A percentile compares a stretch with the other conserved stretches of the same genome.
Evolutionary conservation across 2,888 invertebrate genomes (phyloP).

Genomic region (Diaprepes abbreviatus): DNA sequence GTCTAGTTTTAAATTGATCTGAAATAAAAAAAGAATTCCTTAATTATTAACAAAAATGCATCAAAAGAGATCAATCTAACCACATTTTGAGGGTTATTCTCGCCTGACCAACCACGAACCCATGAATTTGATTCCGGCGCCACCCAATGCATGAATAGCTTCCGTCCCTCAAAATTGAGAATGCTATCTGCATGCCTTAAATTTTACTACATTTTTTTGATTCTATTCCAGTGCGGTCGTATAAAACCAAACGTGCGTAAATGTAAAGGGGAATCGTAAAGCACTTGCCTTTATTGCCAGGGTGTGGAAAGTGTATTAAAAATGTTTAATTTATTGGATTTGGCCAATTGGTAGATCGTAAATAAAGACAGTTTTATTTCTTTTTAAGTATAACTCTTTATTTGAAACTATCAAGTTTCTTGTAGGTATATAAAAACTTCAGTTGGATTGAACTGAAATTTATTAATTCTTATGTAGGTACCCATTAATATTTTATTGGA

Average conservation of each 20-base stretch:
- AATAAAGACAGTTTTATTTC: neutral
- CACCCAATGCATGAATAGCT: conserved; percentile 27
- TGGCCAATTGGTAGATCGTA: neutral
- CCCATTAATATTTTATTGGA: too few species aligned
- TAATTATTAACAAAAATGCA: too few species aligned
- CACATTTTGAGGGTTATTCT: conserved; percentile 18
- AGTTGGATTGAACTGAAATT: too few species aligned
- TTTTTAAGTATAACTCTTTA: too few species aligned
- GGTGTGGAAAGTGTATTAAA: conserved; percentile 29
- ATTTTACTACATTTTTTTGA: conserved; percentile 36
- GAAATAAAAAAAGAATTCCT: too few species aligned
- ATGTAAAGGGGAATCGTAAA: conserved; percentile 28
- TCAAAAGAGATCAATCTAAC: conserved; percentile 11
- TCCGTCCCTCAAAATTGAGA: conserved; percentile 33
- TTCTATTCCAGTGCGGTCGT: conserved; percentile 33
- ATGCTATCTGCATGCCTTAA: conserved; percentile 42
- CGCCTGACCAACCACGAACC: conserved; percentile 31
- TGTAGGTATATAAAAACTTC: too few species aligned
- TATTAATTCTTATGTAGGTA: too few species aligned
- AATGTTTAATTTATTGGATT: conserved; percentile 35
- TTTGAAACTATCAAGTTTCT: too few species aligned
- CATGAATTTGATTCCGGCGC: conserved; percentile 30
- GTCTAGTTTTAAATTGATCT: too few species aligned
- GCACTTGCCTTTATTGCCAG: conserved; percentile 22
- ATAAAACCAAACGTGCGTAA: conserved; percentile 43